These are phyloP conservation scores for Scaptomyza polygonia DNA, from an alignment of 2,888 invertebrate genomes.

Conservation along the genomic window DNA sequence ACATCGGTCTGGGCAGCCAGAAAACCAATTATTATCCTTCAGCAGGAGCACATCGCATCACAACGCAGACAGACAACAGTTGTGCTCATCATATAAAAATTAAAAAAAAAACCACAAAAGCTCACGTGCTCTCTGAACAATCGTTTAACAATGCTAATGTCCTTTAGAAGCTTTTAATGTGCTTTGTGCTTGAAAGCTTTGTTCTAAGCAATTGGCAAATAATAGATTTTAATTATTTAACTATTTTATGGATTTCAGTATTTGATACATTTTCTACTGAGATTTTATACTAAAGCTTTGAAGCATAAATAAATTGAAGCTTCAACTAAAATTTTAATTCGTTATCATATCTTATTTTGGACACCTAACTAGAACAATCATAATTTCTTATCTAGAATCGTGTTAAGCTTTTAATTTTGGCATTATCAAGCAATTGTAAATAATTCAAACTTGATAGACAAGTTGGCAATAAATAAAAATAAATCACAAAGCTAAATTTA, in stretches of 20 bases:
- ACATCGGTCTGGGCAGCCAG: conserved; percentile 32
- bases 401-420: conserved; percentile 9
- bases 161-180: neutral
- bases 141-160: conserved; percentile 11
- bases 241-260: neutral
- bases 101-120: conserved; percentile 35
- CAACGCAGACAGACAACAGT: conserved; percentile 51
- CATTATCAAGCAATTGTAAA: conserved; percentile 14
- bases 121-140: conserved; percentile 19
- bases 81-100: conserved; percentile 30
- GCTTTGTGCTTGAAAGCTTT: neutral
- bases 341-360: conserved; percentile 1
- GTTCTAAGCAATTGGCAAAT: no score
- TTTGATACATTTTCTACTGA: neutral
- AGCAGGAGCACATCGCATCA: conserved; percentile 27
- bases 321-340: no score
- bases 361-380: no score
- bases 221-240: no score
- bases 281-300: no score
- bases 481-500: no score
- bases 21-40: conserved; percentile 72
- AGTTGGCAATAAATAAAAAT: conserved; percentile 20
- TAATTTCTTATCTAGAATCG: conserved; percentile 27
- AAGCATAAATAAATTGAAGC: no score
- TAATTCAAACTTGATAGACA: conserved; percentile 25